Evolutionary conservation across 2,113 vertebrate species (phyloP), one percentile per base, ranked within the genome.

Genomic region (Actinemys pallida): DNA sequence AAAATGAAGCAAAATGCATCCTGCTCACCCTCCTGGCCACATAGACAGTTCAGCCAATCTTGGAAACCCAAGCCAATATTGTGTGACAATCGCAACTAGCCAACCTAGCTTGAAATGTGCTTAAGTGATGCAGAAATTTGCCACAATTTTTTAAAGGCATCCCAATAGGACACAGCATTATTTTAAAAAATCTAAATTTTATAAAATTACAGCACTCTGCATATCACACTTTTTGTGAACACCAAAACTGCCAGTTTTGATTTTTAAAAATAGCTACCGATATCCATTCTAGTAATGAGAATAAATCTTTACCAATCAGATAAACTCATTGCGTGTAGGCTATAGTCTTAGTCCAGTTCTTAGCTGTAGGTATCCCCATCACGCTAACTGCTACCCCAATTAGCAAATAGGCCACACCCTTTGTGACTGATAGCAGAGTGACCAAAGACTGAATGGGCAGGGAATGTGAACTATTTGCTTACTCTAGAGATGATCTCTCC

Each of bases 391-490:
- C 8, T 72, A n/a, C n/a, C 8, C 17, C 19, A 22, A 22, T 24
- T 52, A n/a, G 42, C 88, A 83, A 39, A 53, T 22, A 9, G 5
- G 17, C 39, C 57, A 16, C 9, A 16, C 17, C 56, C 50, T 49
- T 10, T 14, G 2, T 4, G 8, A 27, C 24, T 25, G 0, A 39
- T 81, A 3, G 62, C 8, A 49, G 42, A 49, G 17, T 1, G 62
- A 14, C 20, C 25, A 35, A 76, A 31, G 17, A 20, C 10, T 25
- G 16, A 47, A n/a, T 56, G 62, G 89, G 35, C 19, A 90, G 16
- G 29, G n/a, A 7, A 0, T 5, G 13, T 4, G 22, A 14, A 84
- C 6, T 10, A 16, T 12, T 27, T 1, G 2, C 7, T 75, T 75
- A 25, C 22, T 42, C 10, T 42, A 75, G 72, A 75, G 20, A 42